A percentile compares a stretch with the other conserved stretches of the same genome.
Conservation (phyloP, 2,797 vertebrate genomes). For the Lerista edwardsae region DNA sequence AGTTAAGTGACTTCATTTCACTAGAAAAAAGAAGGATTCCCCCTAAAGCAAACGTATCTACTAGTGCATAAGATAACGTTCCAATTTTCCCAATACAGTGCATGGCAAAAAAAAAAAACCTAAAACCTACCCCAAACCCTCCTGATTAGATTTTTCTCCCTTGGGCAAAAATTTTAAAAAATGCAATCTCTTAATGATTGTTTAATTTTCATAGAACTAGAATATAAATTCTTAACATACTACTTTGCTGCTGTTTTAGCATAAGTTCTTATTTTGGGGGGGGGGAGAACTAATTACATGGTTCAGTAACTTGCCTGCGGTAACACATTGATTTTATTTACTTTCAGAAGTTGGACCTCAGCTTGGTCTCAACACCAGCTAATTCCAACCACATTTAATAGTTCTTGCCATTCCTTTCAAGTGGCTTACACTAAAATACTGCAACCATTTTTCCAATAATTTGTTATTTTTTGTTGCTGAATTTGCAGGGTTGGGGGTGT, state of each 20-base stretch:
- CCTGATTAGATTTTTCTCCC: slow-evolving; percentile 60
- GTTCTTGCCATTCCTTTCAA: slow-evolving; percentile 48
- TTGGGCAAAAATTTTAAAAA: slow-evolving; percentile 65
- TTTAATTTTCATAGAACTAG: slow-evolving; percentile 75
- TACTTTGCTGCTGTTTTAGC: slow-evolving; percentile 63
- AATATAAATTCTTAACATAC: slow-evolving; percentile 67
- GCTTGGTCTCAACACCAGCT: slow-evolving; percentile 53
- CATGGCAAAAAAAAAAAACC: slow-evolving; percentile 27
- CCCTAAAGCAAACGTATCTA: slow-evolving; percentile 59
- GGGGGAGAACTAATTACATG: slow-evolving; percentile 69
- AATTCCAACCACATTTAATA: slow-evolving; percentile 64
- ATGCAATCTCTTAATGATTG: slow-evolving; percentile 69
- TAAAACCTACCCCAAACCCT: slow-evolving; percentile 31
- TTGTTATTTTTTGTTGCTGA: slow-evolving; percentile 23
- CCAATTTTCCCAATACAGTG: slow-evolving; percentile 34
- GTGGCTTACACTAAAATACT: slow-evolving; percentile 27
- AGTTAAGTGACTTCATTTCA: slow-evolving; percentile 61
- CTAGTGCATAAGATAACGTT: slow-evolving; percentile 46
- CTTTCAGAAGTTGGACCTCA: slow-evolving; percentile 71
- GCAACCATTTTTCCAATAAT: neutral
- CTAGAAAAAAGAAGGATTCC: slow-evolving; percentile 38
- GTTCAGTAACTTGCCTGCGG: slow-evolving; percentile 73
- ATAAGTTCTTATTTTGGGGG: slow-evolving; percentile 71
- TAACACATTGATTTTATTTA: slow-evolving; percentile 77
- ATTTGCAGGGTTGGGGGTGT: neutral